Evolutionary conservation across 53 echinoderm and acorn worm genomes (phyloP).

Genomic region (Actinopyga echinites): DNA sequence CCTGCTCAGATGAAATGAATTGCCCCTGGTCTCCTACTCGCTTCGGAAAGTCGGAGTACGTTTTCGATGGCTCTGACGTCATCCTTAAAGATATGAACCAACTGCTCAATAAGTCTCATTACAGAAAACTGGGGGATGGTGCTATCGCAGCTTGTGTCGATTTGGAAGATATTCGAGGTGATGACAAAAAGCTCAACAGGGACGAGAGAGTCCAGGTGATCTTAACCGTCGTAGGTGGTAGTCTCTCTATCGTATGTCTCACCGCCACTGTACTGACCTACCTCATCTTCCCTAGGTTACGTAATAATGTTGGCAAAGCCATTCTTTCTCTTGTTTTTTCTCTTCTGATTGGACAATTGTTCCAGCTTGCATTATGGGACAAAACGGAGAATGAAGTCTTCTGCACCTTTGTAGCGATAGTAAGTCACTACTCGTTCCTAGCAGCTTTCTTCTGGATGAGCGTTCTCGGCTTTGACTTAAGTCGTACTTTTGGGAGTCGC

Average conservation of each 20-base stretch:
- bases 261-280: constrained; percentile 55
- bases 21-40: background rate
- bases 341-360: constrained; percentile 50
- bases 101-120: too few species aligned
- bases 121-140: too few species aligned
- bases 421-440: constrained; percentile 67
- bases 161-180: too few species aligned
- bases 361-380: constrained; percentile 15
- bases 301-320: constrained; percentile 62
- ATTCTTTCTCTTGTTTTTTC: constrained; percentile 56
- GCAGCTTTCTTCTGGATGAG: constrained; percentile 79
- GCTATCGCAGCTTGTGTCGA: too few species aligned
- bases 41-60: too few species aligned
- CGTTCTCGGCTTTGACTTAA: constrained; percentile 65
- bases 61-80: background rate
- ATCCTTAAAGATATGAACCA: background rate
- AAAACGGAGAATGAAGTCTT: constrained; percentile 23
- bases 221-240: constrained; percentile 42
- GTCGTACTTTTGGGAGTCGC: constrained; percentile 69
- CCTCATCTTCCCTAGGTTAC: constrained; percentile 43
- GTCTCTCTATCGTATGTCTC: constrained; percentile 52
- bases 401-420: constrained; percentile 57
- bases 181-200: too few species aligned
- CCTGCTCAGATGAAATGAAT: background rate
- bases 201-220: constrained; percentile 1